These are phyloP conservation scores for Vulpes vulpes DNA, from an alignment of 2,113 vertebrate genomes.

Conservation along the genomic window DNA sequence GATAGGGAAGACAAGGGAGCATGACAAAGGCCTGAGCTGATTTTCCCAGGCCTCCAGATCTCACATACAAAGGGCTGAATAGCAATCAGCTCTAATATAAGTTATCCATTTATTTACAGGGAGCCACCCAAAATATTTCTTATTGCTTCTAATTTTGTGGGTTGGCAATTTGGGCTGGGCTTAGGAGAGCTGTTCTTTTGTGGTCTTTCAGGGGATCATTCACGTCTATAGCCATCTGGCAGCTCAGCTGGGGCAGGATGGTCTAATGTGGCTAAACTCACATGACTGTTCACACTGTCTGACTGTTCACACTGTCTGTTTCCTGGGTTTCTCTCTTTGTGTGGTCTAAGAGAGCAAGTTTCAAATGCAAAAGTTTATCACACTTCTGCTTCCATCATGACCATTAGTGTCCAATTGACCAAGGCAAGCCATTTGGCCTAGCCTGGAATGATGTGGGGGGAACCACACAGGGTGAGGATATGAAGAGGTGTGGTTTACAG, in stretches of 20 bases:
- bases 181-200: neutral
- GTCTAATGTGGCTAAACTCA: neutral
- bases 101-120: neutral
- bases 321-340: neutral
- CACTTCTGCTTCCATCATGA: neutral
- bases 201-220: neutral
- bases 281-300: neutral
- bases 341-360: neutral
- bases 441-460: neutral
- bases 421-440: neutral
- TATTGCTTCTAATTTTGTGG: neutral
- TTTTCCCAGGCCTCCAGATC: neutral
- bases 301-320: neutral
- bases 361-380: neutral
- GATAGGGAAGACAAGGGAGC: neutral
- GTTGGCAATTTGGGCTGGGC: neutral
- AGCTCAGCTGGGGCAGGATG: neutral
- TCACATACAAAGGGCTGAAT: neutral
- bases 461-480: neutral
- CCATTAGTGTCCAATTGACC: neutral
- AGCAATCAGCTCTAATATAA: neutral
- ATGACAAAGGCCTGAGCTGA: neutral
- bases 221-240: neutral
- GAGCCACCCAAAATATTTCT: neutral
- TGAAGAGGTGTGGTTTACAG: accelerated